Conservation (phyloP, 2,888 invertebrate genomes). For the Abscondita cerata region DNA sequence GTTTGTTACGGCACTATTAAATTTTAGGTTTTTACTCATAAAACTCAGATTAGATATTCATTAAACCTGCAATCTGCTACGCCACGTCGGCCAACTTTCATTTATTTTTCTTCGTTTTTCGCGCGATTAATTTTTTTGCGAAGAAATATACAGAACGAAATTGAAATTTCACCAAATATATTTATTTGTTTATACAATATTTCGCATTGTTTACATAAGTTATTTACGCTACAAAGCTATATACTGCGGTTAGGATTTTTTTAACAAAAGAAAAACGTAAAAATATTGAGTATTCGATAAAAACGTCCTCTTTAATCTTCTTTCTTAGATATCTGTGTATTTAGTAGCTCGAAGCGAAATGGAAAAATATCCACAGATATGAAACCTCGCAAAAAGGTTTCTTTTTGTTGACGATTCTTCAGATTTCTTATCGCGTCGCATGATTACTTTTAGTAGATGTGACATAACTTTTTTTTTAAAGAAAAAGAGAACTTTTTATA, state of each 20-base stretch:
- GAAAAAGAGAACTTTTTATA: slow-evolving; percentile 7
- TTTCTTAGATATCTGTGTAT: slow-evolving; percentile 28
- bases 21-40: slow-evolving; percentile 29
- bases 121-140: too few relatives aligned
- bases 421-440: slow-evolving; percentile 28
- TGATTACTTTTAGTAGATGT: slow-evolving; percentile 25
- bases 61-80: slow-evolving; percentile 25
- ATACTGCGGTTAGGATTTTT: neutral
- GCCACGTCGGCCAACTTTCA: too few relatives aligned
- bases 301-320: slow-evolving; percentile 17
- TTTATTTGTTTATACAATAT: too few relatives aligned
- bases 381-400: slow-evolving; percentile 20
- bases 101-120: too few relatives aligned
- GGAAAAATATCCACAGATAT: slow-evolving; percentile 26
- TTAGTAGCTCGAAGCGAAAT: slow-evolving; percentile 25
- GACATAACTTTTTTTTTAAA: slow-evolving; percentile 16
- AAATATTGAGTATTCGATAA: slow-evolving; percentile 12
- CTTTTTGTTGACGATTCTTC: slow-evolving; percentile 25
- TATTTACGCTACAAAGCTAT: neutral
- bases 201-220: neutral
- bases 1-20: slow-evolving; percentile 28
- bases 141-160: too few relatives aligned
- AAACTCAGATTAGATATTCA: slow-evolving; percentile 30
- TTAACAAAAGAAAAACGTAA: slow-evolving; percentile 6
- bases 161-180: neutral